These are phyloP conservation scores for Falco concolor DNA, from an alignment of 2,797 vertebrate species.

Conservation along the genomic window DNA sequence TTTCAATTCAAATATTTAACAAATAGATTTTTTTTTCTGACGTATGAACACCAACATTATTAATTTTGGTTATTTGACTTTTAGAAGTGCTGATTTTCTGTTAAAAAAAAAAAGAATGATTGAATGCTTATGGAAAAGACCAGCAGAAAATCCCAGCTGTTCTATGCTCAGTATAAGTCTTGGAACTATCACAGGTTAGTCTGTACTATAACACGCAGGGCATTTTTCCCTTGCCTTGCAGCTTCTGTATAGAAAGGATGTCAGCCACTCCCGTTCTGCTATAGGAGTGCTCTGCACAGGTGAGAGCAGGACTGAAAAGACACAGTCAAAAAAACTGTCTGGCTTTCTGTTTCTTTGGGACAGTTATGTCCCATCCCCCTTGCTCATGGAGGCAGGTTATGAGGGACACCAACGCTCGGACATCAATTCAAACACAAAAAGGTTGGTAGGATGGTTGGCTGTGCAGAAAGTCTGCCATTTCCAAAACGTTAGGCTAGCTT, in stretches of 20 bases:
- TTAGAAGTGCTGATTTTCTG: neutral
- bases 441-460: fast-evolving
- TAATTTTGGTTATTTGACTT: neutral
- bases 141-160: neutral
- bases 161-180: neutral
- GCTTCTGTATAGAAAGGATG: neutral
- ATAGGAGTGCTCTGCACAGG: neutral
- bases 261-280: neutral
- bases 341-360: neutral
- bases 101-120: neutral
- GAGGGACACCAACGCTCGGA: neutral
- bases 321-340: neutral
- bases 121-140: neutral
- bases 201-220: fast-evolving
- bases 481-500: neutral
- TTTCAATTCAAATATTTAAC: neutral
- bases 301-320: neutral
- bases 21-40: neutral
- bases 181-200: neutral
- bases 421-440: neutral
- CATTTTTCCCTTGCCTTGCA: neutral
- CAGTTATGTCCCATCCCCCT: neutral
- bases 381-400: neutral
- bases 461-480: neutral
- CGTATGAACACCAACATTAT: neutral